Base-by-base conservation (phyloP, 2,888 invertebrate genomes). In the Tenthredo scrophulariae region DNA sequence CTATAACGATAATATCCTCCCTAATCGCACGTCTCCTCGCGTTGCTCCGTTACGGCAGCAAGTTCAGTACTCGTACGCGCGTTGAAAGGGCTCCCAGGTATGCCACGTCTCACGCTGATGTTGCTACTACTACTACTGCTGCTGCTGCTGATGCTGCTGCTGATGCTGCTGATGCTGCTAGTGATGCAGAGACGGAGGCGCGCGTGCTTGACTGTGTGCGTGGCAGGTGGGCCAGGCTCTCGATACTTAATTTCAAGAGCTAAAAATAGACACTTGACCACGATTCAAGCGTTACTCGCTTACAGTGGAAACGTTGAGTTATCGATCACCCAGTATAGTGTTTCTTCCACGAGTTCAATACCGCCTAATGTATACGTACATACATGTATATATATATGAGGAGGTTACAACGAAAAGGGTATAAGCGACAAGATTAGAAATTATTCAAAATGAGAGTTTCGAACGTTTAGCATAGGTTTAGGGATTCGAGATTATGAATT, bases 221-320 rank as follows among this genome's bases (percentile, higher is more conserved):
- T 82, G 83, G 67, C 83, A 83, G 83, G 83, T 83, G 83, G 83
- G 83, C 83, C 83, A 83, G 80, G 43, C 67, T 83, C 67, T 83
- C 83, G 83, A 83, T 83, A 83, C 83, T 83, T 83, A 67, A 83
- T 83, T 83, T 83, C 43, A 83, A 83, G 67, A 83, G 83, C 50
- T 83, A 83, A 83, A 83, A 83, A 83, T 83, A 83, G 83, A 83
- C 65, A 33, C 83, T 83, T 65, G 83, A 83, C 65, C 83, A 83
- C 83, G 83, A 83, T 83, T 22, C 67, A 83, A 65, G 83, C 83
- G 83, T 83, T 67, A 70, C 83, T 83, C 67, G 67, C 50, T 83
- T 83, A 70, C 83, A 18, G 15, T 65, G 9, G 80, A 62, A 62
- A 58, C 67, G 29, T 70, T n/a, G 50, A 65, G 83, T 83, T 83